phyloP scores from a whole-genome alignment of 2,888 invertebrate species.

The Macrophya annulata region DNA sequence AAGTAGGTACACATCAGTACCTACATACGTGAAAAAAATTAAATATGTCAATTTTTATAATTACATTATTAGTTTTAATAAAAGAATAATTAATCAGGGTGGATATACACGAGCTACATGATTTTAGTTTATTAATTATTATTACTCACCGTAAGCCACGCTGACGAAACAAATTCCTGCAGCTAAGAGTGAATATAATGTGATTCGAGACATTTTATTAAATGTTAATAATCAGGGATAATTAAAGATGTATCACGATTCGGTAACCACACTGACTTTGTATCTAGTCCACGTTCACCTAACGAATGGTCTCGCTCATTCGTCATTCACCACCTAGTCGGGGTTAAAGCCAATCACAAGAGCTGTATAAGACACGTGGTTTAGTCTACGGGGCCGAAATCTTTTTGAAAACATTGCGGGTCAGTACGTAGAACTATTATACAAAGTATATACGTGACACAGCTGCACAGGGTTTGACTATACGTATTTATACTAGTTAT shows the following conservation, averaged over 20 bases:
- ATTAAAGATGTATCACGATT: neutral
- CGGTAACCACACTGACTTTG: neutral
- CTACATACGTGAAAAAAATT: no score
- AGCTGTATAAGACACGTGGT: neutral
- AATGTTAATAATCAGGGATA: neutral
- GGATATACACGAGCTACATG: no score
- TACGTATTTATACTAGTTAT: neutral
- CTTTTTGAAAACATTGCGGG: neutral
- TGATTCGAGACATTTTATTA: slow-evolving; percentile 6
- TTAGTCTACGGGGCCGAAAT: neutral
- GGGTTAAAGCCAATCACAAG: neutral
- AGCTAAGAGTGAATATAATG: neutral
- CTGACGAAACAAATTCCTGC: neutral
- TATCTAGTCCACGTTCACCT: neutral
- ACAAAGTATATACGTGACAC: neutral
- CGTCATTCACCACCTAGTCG: neutral
- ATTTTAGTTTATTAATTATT: neutral
- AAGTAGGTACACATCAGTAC: no score
- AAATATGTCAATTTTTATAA: no score
- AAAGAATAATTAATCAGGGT: no score
- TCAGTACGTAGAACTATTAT: neutral
- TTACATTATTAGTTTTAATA: no score
- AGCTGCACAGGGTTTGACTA: neutral
- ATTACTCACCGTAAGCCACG: slow-evolving; percentile 13
- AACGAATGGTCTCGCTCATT: neutral